These are phyloP conservation scores for Eudasyphora cyanicolor DNA, from an alignment of 2,888 invertebrate genomes.

Conservation along the genomic window DNA sequence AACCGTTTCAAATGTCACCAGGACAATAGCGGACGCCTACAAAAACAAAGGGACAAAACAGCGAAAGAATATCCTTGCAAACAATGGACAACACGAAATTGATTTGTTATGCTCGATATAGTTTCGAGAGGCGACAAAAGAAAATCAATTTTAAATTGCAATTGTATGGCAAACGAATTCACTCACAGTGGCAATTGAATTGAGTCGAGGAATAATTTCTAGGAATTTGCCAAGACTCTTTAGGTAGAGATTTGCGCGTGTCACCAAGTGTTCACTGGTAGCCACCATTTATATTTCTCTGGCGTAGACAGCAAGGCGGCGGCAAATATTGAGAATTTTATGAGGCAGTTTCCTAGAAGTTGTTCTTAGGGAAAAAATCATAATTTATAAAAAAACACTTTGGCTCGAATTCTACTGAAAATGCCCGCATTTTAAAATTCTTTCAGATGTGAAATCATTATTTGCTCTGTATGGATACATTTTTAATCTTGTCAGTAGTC, in stretches of 20 bases:
- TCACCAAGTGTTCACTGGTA: conserved; percentile 48
- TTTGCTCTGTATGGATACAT: too few species aligned
- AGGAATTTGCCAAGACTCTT: conserved; percentile 44
- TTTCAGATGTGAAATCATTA: too few species aligned
- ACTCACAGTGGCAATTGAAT: not conserved
- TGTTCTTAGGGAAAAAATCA: not conserved
- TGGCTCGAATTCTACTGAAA: not conserved
- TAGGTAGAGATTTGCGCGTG: not conserved
- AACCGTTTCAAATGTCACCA: conserved; percentile 16
- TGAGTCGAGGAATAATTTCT: conserved; percentile 6
- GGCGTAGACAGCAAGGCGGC: conserved; percentile 43
- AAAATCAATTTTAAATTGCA: conserved; percentile 44
- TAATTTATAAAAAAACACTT: conserved; percentile 9
- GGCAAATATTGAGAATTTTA: conserved; percentile 23
- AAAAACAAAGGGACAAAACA: conserved; percentile 53
- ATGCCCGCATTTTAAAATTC: too few species aligned
- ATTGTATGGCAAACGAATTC: conserved; percentile 33
- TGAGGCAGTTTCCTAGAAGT: not conserved
- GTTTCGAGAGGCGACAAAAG: conserved; percentile 6
- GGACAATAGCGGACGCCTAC: conserved; percentile 42
- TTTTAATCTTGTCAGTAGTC: too few species aligned
- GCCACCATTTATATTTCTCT: not conserved
- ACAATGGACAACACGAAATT: conserved; percentile 51
- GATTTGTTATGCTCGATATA: conserved; percentile 62
- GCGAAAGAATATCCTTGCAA: not conserved